Conservation (phyloP, 2,888 invertebrate species). For the Eudasyphora cyanicolor region DNA sequence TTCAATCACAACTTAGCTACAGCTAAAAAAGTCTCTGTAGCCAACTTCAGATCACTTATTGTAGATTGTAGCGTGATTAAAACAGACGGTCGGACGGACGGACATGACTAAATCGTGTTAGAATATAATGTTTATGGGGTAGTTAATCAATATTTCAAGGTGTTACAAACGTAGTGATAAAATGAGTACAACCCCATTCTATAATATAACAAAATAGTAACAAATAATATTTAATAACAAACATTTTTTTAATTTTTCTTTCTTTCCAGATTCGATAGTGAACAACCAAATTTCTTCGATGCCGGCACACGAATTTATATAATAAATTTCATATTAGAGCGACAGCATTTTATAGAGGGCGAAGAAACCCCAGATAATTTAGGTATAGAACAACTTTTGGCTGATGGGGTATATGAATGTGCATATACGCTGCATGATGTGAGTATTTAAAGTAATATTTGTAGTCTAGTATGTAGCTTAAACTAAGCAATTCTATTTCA, state of each 20-base stretch:
- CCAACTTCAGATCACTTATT: too few relatives aligned
- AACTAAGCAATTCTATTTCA: neutral
- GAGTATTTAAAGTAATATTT: slow-evolving; percentile 73
- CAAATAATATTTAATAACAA: too few relatives aligned
- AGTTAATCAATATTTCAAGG: too few relatives aligned
- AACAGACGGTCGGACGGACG: too few relatives aligned
- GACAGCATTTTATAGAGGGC: slow-evolving; percentile 84
- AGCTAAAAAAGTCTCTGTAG: too few relatives aligned
- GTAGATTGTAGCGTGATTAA: too few relatives aligned
- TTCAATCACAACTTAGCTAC: too few relatives aligned
- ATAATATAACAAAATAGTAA: neutral
- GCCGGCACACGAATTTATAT: slow-evolving; percentile 85
- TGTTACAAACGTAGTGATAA: too few relatives aligned
- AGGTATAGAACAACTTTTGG: slow-evolving; percentile 86
- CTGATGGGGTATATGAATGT: slow-evolving; percentile 84
- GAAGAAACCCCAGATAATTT: slow-evolving; percentile 79
- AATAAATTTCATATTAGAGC: slow-evolving; percentile 87
- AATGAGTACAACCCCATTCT: neutral
- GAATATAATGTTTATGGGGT: too few relatives aligned
- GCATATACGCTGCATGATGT: slow-evolving; percentile 90
- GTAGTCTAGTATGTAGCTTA: neutral
- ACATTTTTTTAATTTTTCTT: neutral
- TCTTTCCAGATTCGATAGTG: slow-evolving; percentile 66
- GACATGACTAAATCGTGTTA: too few relatives aligned
- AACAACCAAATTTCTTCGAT: slow-evolving; percentile 82